These are phyloP conservation scores for Megaceryle torquata DNA, from an alignment of 2,113 vertebrate species.

Conservation along the genomic window DNA sequence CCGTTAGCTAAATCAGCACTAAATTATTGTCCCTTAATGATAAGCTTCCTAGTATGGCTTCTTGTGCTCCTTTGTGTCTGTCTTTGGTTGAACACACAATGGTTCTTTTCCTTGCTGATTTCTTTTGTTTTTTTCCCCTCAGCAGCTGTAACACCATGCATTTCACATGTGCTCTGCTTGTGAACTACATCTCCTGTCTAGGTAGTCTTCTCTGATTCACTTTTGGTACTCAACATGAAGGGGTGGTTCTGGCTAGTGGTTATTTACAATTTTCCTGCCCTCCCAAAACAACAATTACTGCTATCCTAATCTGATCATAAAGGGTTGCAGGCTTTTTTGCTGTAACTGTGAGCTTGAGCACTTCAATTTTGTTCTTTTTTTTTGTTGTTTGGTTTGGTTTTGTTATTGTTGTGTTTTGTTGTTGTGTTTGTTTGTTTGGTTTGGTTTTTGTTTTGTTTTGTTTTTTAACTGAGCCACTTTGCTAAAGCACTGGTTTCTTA, in stretches of 20 bases:
- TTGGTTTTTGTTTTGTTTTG: no score
- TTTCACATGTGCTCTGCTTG: neutral
- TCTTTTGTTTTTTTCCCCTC: fast-evolving
- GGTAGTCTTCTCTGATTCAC: neutral
- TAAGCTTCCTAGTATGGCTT: neutral
- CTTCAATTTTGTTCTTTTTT: neutral
- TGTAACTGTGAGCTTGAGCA: neutral
- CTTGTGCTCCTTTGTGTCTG: neutral
- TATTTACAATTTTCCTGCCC: neutral
- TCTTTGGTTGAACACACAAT: neutral
- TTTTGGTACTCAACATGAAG: neutral
- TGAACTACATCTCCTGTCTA: neutral
- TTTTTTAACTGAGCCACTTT: neutral
- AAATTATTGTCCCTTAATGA: neutral
- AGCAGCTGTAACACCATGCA: neutral
- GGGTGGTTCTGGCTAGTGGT: neutral
- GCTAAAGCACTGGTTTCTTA: neutral
- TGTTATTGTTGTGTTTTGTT: no score
- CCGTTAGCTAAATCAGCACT: neutral
- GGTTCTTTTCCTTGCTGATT: neutral
- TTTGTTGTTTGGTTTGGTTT: neutral
- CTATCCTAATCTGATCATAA: neutral
- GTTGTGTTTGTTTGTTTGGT: no score
- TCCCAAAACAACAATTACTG: neutral
- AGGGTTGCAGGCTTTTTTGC: neutral